Conservation (phyloP, 2,888 invertebrate species). For the Eulithis prunata region DNA sequence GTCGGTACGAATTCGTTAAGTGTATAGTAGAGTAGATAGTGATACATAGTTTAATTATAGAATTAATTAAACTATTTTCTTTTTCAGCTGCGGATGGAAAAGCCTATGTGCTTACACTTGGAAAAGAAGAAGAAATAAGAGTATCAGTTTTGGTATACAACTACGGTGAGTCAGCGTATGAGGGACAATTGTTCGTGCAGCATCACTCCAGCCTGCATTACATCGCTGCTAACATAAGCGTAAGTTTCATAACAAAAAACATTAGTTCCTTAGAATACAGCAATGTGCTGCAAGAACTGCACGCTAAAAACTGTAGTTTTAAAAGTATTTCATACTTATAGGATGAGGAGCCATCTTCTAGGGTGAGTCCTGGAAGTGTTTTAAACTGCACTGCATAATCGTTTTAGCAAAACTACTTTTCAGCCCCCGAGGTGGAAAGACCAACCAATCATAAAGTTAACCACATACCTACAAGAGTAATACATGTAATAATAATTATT, state of each 20-base stretch:
- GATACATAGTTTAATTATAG: no score
- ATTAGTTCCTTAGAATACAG: no score
- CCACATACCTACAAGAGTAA: neutral
- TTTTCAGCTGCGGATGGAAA: constrained; percentile 69
- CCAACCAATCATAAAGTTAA: constrained; percentile 10
- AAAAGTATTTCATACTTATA: constrained; percentile 19
- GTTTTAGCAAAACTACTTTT: constrained; percentile 10
- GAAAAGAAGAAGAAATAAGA: constrained; percentile 90
- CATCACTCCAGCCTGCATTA: constrained; percentile 92
- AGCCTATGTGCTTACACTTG: constrained; percentile 85
- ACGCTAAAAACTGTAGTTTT: neutral
- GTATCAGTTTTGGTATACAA: constrained; percentile 91
- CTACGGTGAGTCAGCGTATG: constrained; percentile 94
- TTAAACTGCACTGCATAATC: constrained; percentile 22
- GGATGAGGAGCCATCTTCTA: constrained; percentile 19
- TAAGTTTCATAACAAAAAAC: constrained; percentile 58
- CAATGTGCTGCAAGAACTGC: no score
- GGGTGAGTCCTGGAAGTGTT: constrained; percentile 26
- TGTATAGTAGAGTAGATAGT: no score
- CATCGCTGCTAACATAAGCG: constrained; percentile 88
- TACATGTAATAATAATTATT: constrained; percentile 15
- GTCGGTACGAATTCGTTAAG: no score
- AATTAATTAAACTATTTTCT: neutral
- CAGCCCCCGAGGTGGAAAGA: constrained; percentile 1
- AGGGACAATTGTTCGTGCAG: constrained; percentile 91